phyloP scores from a whole-genome alignment of 2,888 invertebrate species.

The Pachymerium ferrugineum region DNA sequence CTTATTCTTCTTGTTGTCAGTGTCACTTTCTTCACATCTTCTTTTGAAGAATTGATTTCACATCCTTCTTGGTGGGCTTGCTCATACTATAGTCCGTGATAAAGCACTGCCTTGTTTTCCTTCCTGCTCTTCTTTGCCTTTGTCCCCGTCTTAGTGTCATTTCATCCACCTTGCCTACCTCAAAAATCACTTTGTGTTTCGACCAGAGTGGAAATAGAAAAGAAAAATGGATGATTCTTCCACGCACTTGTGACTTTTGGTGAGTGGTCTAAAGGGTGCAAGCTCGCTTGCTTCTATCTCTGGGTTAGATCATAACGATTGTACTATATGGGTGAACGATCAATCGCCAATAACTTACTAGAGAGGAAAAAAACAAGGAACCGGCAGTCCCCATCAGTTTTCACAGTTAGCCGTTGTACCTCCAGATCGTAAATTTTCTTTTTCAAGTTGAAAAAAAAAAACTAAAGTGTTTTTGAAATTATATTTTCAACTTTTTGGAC shows the following conservation, averaged over 20 bases:
- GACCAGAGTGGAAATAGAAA: no score
- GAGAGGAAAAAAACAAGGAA: background rate
- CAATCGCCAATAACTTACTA: slow-evolving; percentile 20
- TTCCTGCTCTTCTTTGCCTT: slow-evolving; percentile 19
- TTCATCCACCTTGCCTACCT: slow-evolving; percentile 25
- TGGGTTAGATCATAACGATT: slow-evolving; percentile 27
- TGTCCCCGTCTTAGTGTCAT: slow-evolving; percentile 9
- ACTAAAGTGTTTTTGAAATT: no score
- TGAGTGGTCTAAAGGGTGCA: slow-evolving; percentile 10
- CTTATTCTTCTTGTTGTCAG: slow-evolving; percentile 15
- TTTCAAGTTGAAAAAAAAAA: no score
- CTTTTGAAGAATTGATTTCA: background rate
- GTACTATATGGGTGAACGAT: slow-evolving; percentile 17
- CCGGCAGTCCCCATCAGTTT: background rate
- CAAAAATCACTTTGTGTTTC: slow-evolving; percentile 21
- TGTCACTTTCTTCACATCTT: background rate
- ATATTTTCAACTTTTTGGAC: no score
- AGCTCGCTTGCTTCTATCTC: background rate
- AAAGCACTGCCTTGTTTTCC: slow-evolving; percentile 15
- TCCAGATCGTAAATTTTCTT: background rate
- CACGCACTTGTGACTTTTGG: slow-evolving; percentile 18
- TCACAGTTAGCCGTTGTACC: background rate
- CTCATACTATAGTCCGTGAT: background rate
- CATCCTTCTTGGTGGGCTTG: slow-evolving; percentile 5
- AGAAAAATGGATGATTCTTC: slow-evolving; percentile 15